Evolutionary conservation across 2,888 invertebrate genomes (phyloP), one percentile per base, ranked within the genome.

Genomic region (Adela reaumurella): DNA sequence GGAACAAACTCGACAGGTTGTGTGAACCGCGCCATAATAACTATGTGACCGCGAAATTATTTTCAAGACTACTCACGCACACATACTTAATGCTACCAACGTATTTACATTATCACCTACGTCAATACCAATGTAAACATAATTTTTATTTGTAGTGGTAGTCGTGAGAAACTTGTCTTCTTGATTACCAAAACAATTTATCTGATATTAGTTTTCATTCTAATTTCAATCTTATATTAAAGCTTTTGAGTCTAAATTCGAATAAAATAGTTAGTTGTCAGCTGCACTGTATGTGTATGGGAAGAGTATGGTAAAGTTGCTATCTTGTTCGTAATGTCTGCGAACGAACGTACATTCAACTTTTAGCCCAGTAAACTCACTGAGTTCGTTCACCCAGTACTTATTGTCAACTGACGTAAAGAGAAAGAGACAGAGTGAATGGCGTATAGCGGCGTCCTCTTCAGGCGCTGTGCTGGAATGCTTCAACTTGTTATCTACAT

Each of bases 351-450:
- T 77, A 74, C 79, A 68, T 78, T 79, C 78, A 79, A 78, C 79
- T 79, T 79, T 79, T 79, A 79, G 78, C 79, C 79, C 71, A 79
- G 78, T 79, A 79, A 79, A 79, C 79, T 79, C 77, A 64, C 67
- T 56, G 65, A 73, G 79, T 77, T 78, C 79, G 67, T 78, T 79
- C 79, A 79, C 79, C 79, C 77, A 79, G 64, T 78, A 72, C 74
- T 77, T 56, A 56, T 56, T 77, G 78, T 78, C 77, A 77, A 74
- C 73, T 76, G 74, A 76, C 77, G 76, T 74, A 71, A 67, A 68
- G 59, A 56, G 70, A 76, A 61, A 51, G 71, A 67, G 74, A 74
- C 47, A 58, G 63, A 54, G 54, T 56, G 59, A 60, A 55, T 58
- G 57, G 62, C 58, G 62, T 64, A 68, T 73, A 70, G 64, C 58